Percentiles rank a stretch among this genome's conserved stretches.
These are phyloP conservation scores for Xestia xanthographa DNA, from an alignment of 2,888 invertebrate genomes.

Conservation along the genomic window DNA sequence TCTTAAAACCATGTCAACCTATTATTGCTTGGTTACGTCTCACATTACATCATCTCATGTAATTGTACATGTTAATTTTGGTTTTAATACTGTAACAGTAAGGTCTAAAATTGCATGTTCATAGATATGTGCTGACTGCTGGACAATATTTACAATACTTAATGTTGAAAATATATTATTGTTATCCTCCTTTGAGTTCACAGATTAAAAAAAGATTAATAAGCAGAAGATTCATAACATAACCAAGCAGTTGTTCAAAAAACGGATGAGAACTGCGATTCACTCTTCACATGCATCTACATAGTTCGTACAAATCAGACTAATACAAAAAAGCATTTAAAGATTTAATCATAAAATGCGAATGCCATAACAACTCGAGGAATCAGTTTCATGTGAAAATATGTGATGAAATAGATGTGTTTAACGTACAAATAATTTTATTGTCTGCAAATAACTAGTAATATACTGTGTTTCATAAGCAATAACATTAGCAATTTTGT, in stretches of 20 bases:
- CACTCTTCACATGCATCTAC: slow-evolving; percentile 53
- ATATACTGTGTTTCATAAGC: slow-evolving; percentile 83
- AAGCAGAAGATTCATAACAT: slow-evolving; percentile 23
- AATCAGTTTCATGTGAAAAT: slow-evolving; percentile 69
- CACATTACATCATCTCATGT: slow-evolving; percentile 48
- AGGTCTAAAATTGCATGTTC: slow-evolving; percentile 43
- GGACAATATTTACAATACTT: slow-evolving; percentile 28
- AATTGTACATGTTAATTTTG: slow-evolving; percentile 35
- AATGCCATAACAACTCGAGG: slow-evolving; percentile 67
- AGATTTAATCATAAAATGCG: slow-evolving; percentile 68
- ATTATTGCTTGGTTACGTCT: slow-evolving; percentile 50
- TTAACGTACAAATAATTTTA: slow-evolving; percentile 86
- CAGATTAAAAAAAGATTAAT: slow-evolving; percentile 27
- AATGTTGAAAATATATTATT: slow-evolving; percentile 37
- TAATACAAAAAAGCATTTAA: slow-evolving; percentile 71
- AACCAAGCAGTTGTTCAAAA: slow-evolving; percentile 32
- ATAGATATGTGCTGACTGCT: slow-evolving; percentile 31
- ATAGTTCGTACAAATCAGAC: slow-evolving; percentile 67
- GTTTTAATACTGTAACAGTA: slow-evolving; percentile 23
- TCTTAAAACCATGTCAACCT: slow-evolving; percentile 34
- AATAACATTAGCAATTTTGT: slow-evolving; percentile 75
- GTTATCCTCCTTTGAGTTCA: slow-evolving; percentile 46
- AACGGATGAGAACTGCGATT: slow-evolving; percentile 32
- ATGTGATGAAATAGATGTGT: slow-evolving; percentile 82
- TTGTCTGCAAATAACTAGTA: slow-evolving; percentile 85